Evolutionary conservation across 2,888 invertebrate species (phyloP).

Genomic region (Polyommatus icarus): DNA sequence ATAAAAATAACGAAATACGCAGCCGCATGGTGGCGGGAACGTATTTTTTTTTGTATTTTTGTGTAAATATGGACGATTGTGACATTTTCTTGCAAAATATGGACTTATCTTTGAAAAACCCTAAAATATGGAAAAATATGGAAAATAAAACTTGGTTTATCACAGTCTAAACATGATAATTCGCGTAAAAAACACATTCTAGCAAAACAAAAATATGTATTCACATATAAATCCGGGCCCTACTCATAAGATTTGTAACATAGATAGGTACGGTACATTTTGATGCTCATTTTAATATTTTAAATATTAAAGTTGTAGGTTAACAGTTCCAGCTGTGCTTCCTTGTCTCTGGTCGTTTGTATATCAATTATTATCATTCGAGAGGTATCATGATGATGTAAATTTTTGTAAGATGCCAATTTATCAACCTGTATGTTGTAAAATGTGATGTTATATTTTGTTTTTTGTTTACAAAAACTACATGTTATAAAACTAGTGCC

Average conservation of each 20-base stretch:
- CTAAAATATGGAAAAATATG: too few relatives aligned
- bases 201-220: too few relatives aligned
- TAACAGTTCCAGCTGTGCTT: constrained; percentile 34
- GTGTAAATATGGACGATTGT: too few relatives aligned
- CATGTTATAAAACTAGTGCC: constrained; percentile 42
- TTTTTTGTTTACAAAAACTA: constrained; percentile 2
- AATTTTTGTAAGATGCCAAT: constrained; percentile 5
- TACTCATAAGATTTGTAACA: background rate
- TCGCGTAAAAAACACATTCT: too few relatives aligned
- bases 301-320: constrained; percentile 24
- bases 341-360: constrained; percentile 12
- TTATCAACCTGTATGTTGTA: background rate
- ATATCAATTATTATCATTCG: background rate
- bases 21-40: too few relatives aligned
- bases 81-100: too few relatives aligned
- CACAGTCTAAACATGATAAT: too few relatives aligned
- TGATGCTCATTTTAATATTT: constrained; percentile 37
- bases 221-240: too few relatives aligned
- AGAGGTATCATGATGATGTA: background rate
- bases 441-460: background rate
- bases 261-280: constrained; percentile 28
- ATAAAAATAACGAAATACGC: too few relatives aligned
- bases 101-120: too few relatives aligned
- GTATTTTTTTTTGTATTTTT: too few relatives aligned
- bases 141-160: too few relatives aligned